phyloP scores from a whole-genome alignment of 1,140 invertebrate genomes.

The Hycleus phaleratus region DNA sequence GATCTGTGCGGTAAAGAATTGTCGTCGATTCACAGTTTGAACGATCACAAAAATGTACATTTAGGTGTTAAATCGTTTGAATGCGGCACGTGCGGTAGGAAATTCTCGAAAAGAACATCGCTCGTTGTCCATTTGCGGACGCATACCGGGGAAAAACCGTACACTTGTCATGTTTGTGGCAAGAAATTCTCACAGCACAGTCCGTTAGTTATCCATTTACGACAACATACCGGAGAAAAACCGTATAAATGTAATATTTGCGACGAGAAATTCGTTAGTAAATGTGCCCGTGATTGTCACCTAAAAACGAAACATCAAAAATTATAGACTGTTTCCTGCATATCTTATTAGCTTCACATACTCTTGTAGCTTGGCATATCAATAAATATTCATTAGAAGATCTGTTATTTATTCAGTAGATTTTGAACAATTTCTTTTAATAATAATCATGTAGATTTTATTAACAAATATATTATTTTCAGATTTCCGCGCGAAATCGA shows the following conservation, averaged over 20 bases:
- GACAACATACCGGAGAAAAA: conserved; percentile 44
- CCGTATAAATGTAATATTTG: conserved; percentile 44
- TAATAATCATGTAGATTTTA: too few relatives aligned
- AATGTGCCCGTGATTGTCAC: background rate
- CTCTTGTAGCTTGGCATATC: too few relatives aligned
- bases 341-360: too few relatives aligned
- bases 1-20: conserved; percentile 73
- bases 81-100: conserved; percentile 57
- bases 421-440: too few relatives aligned
- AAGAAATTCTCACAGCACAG: conserved; percentile 22
- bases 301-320: background rate
- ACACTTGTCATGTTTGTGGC: conserved; percentile 13
- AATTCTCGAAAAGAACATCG: conserved; percentile 39
- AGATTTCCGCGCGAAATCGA: too few relatives aligned
- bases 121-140: conserved; percentile 8
- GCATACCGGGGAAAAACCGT: conserved; percentile 18
- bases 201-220: conserved; percentile 34
- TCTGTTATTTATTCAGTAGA: too few relatives aligned
- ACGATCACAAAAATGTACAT: conserved; percentile 59
- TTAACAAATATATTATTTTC: too few relatives aligned
- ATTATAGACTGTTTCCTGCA: background rate
- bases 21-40: conserved; percentile 55
- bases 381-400: background rate
- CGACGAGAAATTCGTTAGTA: conserved; percentile 24
- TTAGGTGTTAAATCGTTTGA: conserved; percentile 64